Percentiles rank a stretch among this genome's conserved stretches.
Conservation (phyloP, 2,113 vertebrate species). For the Mormyrus iriodes region DNA sequence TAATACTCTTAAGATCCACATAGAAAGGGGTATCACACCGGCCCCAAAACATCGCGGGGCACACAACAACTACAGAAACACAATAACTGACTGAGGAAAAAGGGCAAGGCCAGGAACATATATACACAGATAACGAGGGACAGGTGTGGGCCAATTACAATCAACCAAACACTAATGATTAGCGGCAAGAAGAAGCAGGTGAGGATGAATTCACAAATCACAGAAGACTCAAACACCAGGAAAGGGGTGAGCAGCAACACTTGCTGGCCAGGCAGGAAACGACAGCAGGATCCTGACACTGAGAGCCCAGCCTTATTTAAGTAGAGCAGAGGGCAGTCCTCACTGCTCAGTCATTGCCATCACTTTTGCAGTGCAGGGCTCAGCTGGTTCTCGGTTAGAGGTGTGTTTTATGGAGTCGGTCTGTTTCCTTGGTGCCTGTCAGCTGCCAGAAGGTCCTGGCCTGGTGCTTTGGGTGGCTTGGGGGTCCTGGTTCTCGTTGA, state of each 20-base stretch:
- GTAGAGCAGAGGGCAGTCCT: neutral
- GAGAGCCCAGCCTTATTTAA: neutral
- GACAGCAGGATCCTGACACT: neutral
- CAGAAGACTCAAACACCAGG: neutral
- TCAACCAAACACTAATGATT: neutral
- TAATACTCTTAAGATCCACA: neutral
- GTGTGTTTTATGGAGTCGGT: neutral
- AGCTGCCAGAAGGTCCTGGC: neutral
- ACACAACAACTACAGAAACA: neutral
- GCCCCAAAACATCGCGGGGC: neutral
- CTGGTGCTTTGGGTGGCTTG: neutral
- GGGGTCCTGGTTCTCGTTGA: neutral
- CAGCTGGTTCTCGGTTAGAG: neutral
- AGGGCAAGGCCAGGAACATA: neutral
- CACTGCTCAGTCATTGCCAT: neutral
- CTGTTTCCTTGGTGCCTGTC: neutral
- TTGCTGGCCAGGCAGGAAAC: neutral
- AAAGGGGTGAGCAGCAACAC: neutral
- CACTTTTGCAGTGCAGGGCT: neutral
- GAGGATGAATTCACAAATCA: neutral
- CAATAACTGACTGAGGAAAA: neutral
- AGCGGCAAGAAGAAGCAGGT: neutral
- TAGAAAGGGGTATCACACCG: too few species aligned
- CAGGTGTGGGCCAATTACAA: neutral
- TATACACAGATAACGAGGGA: neutral